Evolutionary conservation across 2,113 vertebrate species (phyloP).

Genomic region (Podarcis cretensis): DNA sequence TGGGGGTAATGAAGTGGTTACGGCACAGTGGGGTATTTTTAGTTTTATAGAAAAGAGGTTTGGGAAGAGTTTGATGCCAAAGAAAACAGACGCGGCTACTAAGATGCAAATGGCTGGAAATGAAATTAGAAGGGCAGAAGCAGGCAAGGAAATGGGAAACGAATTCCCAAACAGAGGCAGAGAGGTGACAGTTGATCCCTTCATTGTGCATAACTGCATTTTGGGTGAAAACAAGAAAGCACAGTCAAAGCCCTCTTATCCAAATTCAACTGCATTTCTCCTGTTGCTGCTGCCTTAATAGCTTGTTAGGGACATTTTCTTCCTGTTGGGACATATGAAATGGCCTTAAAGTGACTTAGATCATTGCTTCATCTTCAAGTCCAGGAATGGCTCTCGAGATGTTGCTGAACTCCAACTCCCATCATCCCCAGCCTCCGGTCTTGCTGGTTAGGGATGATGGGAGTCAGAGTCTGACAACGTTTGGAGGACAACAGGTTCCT

Average conservation of each 20-base stretch:
- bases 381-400: no score
- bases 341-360: neutral
- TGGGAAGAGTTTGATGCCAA: constrained; percentile 56
- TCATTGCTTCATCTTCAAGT: neutral
- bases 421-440: no score
- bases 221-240: neutral
- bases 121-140: constrained; percentile 47
- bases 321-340: no score
- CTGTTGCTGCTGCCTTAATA: neutral
- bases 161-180: neutral
- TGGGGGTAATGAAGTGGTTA: constrained; percentile 55
- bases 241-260: constrained; percentile 23
- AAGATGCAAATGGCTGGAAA: constrained; percentile 55
- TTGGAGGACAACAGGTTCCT: no score
- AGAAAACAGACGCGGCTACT: constrained; percentile 52
- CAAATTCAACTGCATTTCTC: constrained; percentile 17
- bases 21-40: constrained; percentile 62
- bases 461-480: no score
- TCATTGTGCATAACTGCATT: rapidly evolving
- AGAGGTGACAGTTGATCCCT: constrained; percentile 11
- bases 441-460: no score
- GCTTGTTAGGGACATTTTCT: neutral
- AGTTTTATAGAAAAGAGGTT: constrained; percentile 64
- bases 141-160: constrained; percentile 34
- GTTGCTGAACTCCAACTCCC: no score